These are phyloP conservation scores for Anoura caudifer DNA, from an alignment of 2,113 vertebrate species.

Conservation along the genomic window DNA sequence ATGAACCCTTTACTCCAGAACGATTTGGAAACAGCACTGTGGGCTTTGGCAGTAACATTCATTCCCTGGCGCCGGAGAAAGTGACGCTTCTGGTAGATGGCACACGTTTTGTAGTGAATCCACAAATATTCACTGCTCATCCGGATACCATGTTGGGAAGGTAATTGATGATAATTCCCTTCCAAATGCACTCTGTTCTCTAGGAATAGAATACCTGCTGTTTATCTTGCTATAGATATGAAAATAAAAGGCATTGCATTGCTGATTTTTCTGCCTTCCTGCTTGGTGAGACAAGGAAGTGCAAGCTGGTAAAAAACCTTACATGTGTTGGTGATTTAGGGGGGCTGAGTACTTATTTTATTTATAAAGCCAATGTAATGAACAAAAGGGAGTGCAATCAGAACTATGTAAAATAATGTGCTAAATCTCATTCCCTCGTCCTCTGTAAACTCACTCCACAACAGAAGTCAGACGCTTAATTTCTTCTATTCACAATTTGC, in stretches of 20 bases:
- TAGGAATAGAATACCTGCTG: neutral
- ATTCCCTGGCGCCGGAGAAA: slow-evolving; percentile 80
- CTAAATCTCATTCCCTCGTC: neutral
- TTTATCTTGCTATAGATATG: neutral
- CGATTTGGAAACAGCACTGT: slow-evolving; percentile 72
- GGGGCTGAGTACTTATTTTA: neutral
- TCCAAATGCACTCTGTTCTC: neutral
- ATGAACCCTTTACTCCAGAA: slow-evolving; percentile 77
- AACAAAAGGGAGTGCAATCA: neutral
- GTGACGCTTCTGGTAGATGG: slow-evolving; percentile 86
- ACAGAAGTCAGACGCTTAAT: neutral
- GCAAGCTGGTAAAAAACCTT: neutral
- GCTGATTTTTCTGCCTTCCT: neutral
- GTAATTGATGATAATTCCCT: slow-evolving; percentile 63
- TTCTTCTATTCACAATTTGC: neutral
- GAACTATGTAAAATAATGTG: neutral
- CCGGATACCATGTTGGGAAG: slow-evolving; percentile 89
- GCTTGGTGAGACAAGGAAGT: neutral
- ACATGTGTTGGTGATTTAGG: neutral
- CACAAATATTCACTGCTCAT: slow-evolving; percentile 86
- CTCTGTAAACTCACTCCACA: neutral
- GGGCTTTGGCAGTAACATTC: slow-evolving; percentile 62
- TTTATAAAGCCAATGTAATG: neutral
- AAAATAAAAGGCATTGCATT: neutral
- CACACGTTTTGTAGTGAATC: slow-evolving; percentile 86